These are phyloP conservation scores for Podarcis muralis DNA, from an alignment of 2,113 vertebrate species.

Conservation along the genomic window DNA sequence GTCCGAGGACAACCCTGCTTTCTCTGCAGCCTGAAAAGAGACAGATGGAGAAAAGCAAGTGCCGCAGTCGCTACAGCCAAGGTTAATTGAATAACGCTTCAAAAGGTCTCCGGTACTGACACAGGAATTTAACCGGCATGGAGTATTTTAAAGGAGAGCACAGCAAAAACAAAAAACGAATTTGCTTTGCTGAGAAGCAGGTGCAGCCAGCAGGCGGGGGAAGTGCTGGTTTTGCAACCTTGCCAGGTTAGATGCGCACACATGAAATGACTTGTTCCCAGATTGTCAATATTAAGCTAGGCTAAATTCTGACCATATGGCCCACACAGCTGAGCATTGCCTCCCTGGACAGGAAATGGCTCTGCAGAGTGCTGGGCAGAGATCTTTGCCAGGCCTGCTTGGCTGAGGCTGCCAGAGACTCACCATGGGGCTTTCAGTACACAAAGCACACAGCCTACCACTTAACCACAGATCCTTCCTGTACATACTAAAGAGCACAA, in stretches of 20 bases:
- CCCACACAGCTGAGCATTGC: background rate
- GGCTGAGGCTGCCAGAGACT: background rate
- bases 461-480: background rate
- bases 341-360: background rate
- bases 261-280: background rate
- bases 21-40: constrained; percentile 77
- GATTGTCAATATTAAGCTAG: background rate
- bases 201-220: no score
- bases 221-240: no score
- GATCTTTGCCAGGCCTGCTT: background rate
- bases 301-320: background rate
- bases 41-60: background rate
- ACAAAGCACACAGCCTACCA: background rate
- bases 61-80: background rate
- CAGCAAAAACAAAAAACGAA: no score
- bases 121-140: background rate
- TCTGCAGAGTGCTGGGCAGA: background rate
- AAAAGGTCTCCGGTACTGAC: background rate
- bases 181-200: background rate
- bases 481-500: no score
- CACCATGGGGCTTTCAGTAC: background rate
- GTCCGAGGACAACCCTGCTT: constrained; percentile 81
- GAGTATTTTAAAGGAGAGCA: background rate
- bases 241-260: no score
- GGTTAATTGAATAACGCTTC: background rate